Conservation (phyloP, 2,797 vertebrate species). For the Rhodeus uyekii region DNA sequence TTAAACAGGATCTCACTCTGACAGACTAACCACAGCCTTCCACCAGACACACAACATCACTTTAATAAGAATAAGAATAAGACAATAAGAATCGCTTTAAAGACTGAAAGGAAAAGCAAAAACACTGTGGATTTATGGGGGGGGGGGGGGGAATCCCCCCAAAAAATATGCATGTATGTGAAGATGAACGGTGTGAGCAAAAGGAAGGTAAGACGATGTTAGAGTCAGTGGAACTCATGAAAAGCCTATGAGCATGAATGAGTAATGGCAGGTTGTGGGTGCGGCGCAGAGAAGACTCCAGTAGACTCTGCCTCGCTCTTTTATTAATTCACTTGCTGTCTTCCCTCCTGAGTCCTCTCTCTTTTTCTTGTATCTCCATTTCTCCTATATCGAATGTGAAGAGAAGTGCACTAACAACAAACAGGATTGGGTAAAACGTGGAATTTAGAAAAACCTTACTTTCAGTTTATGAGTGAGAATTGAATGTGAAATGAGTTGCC, state of each 20-base stretch:
- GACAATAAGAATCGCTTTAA: background rate
- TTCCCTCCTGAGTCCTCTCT: slow-evolving; percentile 14
- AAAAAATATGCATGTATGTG: background rate
- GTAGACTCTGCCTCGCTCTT: slow-evolving; percentile 22
- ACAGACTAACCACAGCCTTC: slow-evolving; percentile 21
- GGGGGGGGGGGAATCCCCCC: background rate
- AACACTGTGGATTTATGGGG: background rate
- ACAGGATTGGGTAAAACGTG: too few relatives aligned
- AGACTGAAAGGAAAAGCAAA: background rate
- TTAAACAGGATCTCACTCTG: slow-evolving; percentile 5
- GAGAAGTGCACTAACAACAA: background rate
- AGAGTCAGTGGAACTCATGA: slow-evolving; percentile 8
- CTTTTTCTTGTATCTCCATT: background rate
- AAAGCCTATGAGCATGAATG: slow-evolving; percentile 36
- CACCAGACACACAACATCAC: slow-evolving; percentile 14
- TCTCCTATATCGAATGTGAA: background rate
- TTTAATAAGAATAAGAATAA: too few relatives aligned
- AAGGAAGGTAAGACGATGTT: background rate
- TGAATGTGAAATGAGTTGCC: background rate
- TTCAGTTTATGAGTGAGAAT: background rate
- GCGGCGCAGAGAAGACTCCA: slow-evolving; percentile 18
- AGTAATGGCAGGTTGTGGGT: slow-evolving; percentile 17
- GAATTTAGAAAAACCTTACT: background rate
- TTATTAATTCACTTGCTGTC: slow-evolving; percentile 38
- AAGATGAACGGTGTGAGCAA: background rate